These are phyloP conservation scores for Aurelia aurita DNA, from an alignment of 30 jellyfish, hydroid and myxozoan genomes.

Conservation along the genomic window DNA sequence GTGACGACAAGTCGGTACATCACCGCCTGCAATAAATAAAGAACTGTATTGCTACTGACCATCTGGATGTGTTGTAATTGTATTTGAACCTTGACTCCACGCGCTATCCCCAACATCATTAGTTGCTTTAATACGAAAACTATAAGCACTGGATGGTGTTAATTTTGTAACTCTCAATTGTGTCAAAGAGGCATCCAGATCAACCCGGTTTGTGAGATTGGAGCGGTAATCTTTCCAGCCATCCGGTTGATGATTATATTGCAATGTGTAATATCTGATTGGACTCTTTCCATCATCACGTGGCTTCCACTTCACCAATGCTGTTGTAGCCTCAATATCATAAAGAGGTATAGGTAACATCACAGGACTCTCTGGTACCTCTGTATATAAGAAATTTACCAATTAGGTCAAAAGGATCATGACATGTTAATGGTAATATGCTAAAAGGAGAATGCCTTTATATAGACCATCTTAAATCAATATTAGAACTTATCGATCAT, in stretches of 20 bases:
- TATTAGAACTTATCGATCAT: too few species aligned
- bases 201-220: constrained; percentile 59
- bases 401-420: too few species aligned
- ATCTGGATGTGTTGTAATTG: constrained; percentile 56
- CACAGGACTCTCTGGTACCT: constrained; percentile 92
- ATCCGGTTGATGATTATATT: constrained; percentile 69
- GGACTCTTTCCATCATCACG: constrained; percentile 91
- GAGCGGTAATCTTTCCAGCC: constrained; percentile 83
- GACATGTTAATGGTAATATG: background rate
- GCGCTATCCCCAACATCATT: constrained; percentile 93
- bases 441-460: background rate
- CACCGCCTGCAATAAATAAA: too few species aligned
- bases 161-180: constrained; percentile 59
- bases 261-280: constrained; percentile 84
- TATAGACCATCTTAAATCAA: too few species aligned
- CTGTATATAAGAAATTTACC: constrained; percentile 38
- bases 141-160: constrained; percentile 79
- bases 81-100: constrained; percentile 81
- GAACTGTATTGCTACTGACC: constrained; percentile 27
- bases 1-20: too few species aligned
- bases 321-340: constrained; percentile 72
- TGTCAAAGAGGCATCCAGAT: constrained; percentile 50
- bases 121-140: constrained; percentile 86
- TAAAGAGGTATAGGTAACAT: constrained; percentile 79
- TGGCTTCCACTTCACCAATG: constrained; percentile 86